These are phyloP conservation scores for Orgyia antiqua DNA, from an alignment of 2,888 invertebrate genomes.

Conservation along the genomic window DNA sequence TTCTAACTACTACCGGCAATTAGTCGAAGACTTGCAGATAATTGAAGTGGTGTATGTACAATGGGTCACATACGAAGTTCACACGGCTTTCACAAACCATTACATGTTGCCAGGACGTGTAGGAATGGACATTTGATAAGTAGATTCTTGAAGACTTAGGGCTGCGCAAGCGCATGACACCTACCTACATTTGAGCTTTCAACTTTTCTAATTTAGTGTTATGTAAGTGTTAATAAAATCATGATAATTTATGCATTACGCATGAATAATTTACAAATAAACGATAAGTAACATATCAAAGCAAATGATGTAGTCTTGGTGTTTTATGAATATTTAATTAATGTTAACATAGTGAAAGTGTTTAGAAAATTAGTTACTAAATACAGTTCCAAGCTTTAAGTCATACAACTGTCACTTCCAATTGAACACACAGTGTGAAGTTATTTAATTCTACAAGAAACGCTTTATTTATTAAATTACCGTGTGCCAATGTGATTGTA, in stretches of 20 bases:
- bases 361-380: no score
- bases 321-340: slow-evolving; percentile 1
- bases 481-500: no score
- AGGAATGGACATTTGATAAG: slow-evolving; percentile 29
- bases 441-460: no score
- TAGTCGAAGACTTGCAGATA: slow-evolving; percentile 40
- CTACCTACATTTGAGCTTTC: no score
- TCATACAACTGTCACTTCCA: no score
- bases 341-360: background rate
- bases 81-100: slow-evolving; percentile 66
- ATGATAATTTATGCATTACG: background rate
- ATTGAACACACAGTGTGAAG: no score
- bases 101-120: slow-evolving; percentile 52
- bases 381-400: no score
- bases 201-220: no score
- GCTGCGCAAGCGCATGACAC: slow-evolving; percentile 18
- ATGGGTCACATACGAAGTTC: slow-evolving; percentile 53
- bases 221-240: no score
- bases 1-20: slow-evolving; percentile 44
- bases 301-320: background rate
- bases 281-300: background rate
- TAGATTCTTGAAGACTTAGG: slow-evolving; percentile 25
- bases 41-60: slow-evolving; percentile 55
- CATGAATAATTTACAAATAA: slow-evolving; percentile 1
- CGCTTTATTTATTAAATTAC: no score